Conservation (phyloP, 2,888 invertebrate genomes). For the Eilema depressum region DNA sequence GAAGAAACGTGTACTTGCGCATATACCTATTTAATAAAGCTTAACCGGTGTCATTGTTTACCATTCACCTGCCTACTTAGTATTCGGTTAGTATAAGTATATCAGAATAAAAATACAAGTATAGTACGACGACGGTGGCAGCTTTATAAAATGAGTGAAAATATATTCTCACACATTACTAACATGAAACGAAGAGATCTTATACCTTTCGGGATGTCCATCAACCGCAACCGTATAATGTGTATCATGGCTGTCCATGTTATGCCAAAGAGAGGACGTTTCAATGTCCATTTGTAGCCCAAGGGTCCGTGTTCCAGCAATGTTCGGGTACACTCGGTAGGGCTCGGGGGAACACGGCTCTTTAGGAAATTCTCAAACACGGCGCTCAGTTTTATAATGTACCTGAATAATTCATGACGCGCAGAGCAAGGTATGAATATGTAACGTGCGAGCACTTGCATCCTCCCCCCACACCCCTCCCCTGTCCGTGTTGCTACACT, state of each 20-base stretch:
- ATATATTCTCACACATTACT: not conserved
- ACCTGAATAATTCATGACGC: constrained; percentile 62
- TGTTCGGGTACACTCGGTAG: not conserved
- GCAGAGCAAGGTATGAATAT: constrained; percentile 55
- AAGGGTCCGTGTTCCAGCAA: not conserved
- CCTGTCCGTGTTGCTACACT: not conserved
- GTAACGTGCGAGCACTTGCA: constrained; percentile 37
- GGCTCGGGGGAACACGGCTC: constrained; percentile 2
- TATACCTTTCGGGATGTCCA: not conserved
- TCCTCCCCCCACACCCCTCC: not conserved
- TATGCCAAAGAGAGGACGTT: not conserved
- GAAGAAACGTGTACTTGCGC: too few species aligned
- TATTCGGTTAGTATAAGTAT: not conserved
- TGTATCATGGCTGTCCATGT: not conserved
- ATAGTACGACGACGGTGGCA: too few species aligned
- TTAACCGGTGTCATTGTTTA: too few species aligned
- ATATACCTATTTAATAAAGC: too few species aligned
- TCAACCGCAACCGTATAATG: not conserved
- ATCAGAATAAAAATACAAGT: not conserved
- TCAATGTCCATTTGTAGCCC: not conserved
- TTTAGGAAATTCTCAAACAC: constrained; percentile 46
- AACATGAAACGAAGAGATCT: not conserved
- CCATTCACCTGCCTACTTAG: not conserved
- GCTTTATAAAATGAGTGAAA: not conserved
- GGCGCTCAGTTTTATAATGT: constrained; percentile 56